Percentiles rank a stretch among this genome's conserved stretches.
Evolutionary conservation across 2,113 vertebrate genomes (phyloP).

Genomic region (Oryzias woworae): DNA sequence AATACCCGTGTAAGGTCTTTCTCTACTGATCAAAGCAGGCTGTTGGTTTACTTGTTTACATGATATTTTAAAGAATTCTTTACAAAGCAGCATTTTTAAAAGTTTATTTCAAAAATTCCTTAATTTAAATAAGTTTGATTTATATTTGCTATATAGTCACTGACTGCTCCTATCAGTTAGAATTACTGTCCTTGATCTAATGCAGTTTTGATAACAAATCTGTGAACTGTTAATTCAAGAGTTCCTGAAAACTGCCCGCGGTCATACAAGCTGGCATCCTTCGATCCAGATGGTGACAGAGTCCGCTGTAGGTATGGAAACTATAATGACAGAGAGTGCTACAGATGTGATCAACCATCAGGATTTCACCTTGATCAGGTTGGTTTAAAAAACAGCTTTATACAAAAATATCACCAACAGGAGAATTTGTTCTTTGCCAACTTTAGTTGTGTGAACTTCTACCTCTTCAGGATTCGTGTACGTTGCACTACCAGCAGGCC

Average conservation of each 20-base stretch:
- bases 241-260: constrained; percentile 73
- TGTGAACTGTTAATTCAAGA: constrained; percentile 32
- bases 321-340: constrained; percentile 13
- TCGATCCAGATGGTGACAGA: constrained; percentile 69
- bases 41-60: too few species aligned
- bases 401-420: background rate
- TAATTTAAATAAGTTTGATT: too few species aligned
- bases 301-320: constrained; percentile 68
- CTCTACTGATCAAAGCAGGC: too few species aligned
- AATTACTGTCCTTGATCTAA: too few species aligned
- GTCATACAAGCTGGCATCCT: constrained; percentile 54
- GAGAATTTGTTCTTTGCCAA: background rate
- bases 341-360: constrained; percentile 7
- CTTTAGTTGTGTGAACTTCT: background rate
- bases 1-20: too few species aligned
- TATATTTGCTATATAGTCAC: too few species aligned
- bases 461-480: constrained; percentile 46
- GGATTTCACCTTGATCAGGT: constrained; percentile 67
- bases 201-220: background rate
- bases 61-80: too few species aligned
- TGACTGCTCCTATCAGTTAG: accelerated
- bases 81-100: too few species aligned
- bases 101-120: too few species aligned
- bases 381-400: background rate
- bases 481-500: constrained; percentile 12